These are phyloP conservation scores for Otolemur crassicaudatus DNA, from an alignment of 2,797 vertebrate species.

Conservation along the genomic window DNA sequence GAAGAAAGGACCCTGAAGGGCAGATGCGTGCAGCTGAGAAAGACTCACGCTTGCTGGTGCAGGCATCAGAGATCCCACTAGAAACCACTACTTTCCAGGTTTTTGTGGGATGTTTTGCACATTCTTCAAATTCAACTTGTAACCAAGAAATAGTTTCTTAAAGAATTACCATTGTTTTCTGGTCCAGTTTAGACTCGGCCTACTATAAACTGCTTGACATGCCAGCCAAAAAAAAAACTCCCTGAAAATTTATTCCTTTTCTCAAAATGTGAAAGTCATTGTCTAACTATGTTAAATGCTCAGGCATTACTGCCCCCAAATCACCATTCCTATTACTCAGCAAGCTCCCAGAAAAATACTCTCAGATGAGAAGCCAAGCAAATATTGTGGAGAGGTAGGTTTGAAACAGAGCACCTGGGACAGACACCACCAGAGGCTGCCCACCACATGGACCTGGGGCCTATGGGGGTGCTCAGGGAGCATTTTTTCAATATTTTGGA, in stretches of 20 bases:
- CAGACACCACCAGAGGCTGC: neutral
- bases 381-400: neutral
- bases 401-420: accelerated
- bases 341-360: constrained; percentile 42
- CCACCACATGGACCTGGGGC: neutral
- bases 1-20: neutral
- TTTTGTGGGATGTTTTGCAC: constrained; percentile 61
- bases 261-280: constrained; percentile 69
- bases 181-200: constrained; percentile 57
- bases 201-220: constrained; percentile 62
- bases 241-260: constrained; percentile 53
- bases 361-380: neutral
- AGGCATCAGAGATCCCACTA: neutral
- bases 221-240: constrained; percentile 41
- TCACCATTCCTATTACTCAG: neutral
- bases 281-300: constrained; percentile 53
- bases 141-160: constrained; percentile 69
- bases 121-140: constrained; percentile 77
- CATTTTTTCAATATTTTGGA: neutral
- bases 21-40: neutral
- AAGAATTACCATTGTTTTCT: constrained; percentile 67
- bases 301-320: neutral
- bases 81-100: neutral
- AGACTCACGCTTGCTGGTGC: neutral
- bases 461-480: neutral